These are phyloP conservation scores for Plagodis pulveraria DNA, from an alignment of 2,888 invertebrate species.

Conservation along the genomic window DNA sequence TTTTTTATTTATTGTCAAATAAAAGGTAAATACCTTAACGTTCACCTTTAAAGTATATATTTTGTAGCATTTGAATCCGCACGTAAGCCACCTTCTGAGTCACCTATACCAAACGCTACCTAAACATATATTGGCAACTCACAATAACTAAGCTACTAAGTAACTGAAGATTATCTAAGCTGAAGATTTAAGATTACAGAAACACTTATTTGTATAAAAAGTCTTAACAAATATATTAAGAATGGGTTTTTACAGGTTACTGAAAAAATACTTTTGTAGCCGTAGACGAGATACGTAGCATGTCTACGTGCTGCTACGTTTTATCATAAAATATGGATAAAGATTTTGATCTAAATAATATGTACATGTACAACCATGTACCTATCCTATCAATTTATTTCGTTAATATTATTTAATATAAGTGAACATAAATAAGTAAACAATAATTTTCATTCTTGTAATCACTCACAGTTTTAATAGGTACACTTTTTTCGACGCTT, in stretches of 20 bases:
- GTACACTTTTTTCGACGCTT: too few relatives aligned
- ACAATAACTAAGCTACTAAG: too few relatives aligned
- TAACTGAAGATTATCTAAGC: too few relatives aligned
- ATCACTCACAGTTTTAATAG: too few relatives aligned
- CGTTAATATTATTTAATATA: too few relatives aligned
- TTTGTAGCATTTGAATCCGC: slow-evolving; percentile 6
- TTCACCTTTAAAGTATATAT: slow-evolving; percentile 6
- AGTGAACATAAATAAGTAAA: too few relatives aligned
- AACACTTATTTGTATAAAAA: background rate
- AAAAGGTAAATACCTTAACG: slow-evolving; percentile 11
- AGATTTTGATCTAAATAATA: background rate
- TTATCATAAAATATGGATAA: background rate
- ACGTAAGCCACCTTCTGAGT: slow-evolving; percentile 16
- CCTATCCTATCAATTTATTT: too few relatives aligned
- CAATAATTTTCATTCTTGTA: too few relatives aligned
- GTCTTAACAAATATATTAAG: background rate
- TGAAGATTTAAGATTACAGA: background rate
- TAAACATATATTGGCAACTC: slow-evolving; percentile 2
- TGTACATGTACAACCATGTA: too few relatives aligned
- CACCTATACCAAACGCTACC: slow-evolving; percentile 11
- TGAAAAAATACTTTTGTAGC: slow-evolving; percentile 19
- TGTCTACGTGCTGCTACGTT: slow-evolving; percentile 31
- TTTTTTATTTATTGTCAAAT: too few relatives aligned
- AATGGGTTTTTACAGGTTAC: background rate
- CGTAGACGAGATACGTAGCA: slow-evolving; percentile 24